A percentile compares a stretch with the other conserved stretches of the same genome.
phyloP scores from a whole-genome alignment of 2,113 vertebrate species.

The Neolamprologus modestus region DNA sequence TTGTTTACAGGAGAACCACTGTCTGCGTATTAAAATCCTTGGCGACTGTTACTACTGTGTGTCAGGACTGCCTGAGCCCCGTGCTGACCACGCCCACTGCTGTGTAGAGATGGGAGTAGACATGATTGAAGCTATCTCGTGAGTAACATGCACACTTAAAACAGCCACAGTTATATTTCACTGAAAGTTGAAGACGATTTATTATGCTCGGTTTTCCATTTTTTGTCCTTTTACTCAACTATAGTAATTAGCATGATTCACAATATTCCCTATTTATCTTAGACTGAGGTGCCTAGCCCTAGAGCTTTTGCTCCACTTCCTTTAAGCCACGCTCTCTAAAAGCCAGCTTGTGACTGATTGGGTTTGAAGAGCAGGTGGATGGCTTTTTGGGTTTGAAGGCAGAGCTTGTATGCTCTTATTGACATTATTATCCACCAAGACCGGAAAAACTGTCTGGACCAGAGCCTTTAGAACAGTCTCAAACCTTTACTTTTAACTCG shows the following conservation, averaged over 20 bases:
- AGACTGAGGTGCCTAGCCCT: rapidly evolving
- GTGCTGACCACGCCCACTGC: slow-evolving; percentile 94
- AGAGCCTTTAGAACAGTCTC: background rate
- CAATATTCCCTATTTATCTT: background rate
- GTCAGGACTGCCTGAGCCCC: slow-evolving; percentile 87
- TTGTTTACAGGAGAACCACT: slow-evolving; percentile 86
- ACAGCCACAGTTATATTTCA: background rate
- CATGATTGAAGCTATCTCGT: slow-evolving; percentile 98
- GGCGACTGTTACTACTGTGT: slow-evolving; percentile 97
- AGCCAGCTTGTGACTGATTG: background rate
- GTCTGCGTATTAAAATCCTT: slow-evolving; percentile 94
- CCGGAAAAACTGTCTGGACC: background rate
- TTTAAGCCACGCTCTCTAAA: background rate
- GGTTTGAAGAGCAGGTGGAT: background rate
- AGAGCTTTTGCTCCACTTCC: rapidly evolving
- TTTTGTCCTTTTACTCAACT: background rate
- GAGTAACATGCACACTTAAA: slow-evolving; percentile 42
- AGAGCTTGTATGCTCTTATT: background rate
- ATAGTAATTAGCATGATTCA: background rate
- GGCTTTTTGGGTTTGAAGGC: background rate
- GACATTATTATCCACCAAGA: background rate
- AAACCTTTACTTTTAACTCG: background rate
- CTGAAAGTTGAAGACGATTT: background rate
- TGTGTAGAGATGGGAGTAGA: slow-evolving; percentile 98
- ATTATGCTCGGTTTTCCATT: background rate